These are phyloP conservation scores for Centropus unirufus DNA, from an alignment of 2,113 vertebrate species.

Conservation along the genomic window DNA sequence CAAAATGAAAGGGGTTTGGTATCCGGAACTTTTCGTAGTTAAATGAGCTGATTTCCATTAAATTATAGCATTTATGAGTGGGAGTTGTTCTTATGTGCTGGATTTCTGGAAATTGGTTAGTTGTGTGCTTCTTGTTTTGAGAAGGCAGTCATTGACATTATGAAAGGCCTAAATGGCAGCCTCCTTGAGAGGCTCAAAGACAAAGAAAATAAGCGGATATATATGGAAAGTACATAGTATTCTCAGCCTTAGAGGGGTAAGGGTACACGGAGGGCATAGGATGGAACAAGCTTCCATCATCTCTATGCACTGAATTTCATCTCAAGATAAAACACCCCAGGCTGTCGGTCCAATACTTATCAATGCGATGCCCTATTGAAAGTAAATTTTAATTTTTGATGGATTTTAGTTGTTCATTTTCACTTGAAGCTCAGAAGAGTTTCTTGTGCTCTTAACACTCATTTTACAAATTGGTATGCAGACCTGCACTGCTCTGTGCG, in stretches of 20 bases:
- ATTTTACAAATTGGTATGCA: neutral
- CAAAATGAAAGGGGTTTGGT: neutral
- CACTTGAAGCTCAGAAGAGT: neutral
- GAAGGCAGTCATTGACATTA: neutral
- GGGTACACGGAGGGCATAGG: neutral
- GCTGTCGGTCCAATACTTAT: neutral
- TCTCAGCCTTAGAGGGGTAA: neutral
- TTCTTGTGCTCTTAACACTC: neutral
- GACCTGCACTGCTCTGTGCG: neutral
- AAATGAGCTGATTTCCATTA: neutral
- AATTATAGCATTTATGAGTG: neutral
- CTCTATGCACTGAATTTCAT: neutral
- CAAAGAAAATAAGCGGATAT: neutral
- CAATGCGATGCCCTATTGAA: neutral
- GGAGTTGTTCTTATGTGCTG: neutral
- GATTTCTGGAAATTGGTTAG: neutral
- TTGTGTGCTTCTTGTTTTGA: neutral
- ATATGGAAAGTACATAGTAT: neutral
- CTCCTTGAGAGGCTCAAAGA: neutral
- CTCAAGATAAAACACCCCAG: neutral
- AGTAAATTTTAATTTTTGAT: neutral
- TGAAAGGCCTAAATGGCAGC: neutral
- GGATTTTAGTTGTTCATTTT: neutral
- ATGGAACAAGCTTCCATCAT: neutral
- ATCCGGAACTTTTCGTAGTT: neutral